Conservation (phyloP, 2,888 invertebrate genomes). For the Netelia fuscicornis region DNA sequence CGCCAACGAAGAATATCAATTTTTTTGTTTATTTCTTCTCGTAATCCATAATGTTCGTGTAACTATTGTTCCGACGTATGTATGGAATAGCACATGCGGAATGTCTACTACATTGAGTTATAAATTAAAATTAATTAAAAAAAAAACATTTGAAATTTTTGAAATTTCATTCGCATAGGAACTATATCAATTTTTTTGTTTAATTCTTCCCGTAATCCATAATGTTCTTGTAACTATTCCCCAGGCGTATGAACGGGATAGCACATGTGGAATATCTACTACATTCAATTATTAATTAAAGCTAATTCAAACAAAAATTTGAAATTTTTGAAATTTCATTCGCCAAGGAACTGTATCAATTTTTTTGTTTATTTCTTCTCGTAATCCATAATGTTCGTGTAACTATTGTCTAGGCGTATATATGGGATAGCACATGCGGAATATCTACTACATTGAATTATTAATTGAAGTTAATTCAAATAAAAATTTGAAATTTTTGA, state of each 20-base stretch:
- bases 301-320: too few relatives aligned
- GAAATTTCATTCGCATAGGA: too few relatives aligned
- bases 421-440: neutral
- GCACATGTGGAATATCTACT: neutral
- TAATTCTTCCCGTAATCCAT: conserved; percentile 13
- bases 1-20: too few relatives aligned
- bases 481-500: too few relatives aligned
- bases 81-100: neutral
- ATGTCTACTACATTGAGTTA: conserved; percentile 33
- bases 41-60: conserved; percentile 32
- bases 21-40: neutral
- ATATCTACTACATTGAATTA: conserved; percentile 34
- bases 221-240: conserved; percentile 46
- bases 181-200: too few relatives aligned
- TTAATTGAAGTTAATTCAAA: too few relatives aligned
- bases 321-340: too few relatives aligned
- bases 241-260: neutral
- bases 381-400: conserved; percentile 33
- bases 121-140: too few relatives aligned
- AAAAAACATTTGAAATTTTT: too few relatives aligned
- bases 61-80: conserved; percentile 43
- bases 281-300: conserved; percentile 66
- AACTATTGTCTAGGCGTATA: conserved; percentile 42
- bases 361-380: neutral
- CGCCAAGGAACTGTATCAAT: too few relatives aligned